Evolutionary conservation across 2,888 invertebrate genomes (phyloP).

Genomic region (Gnatocerus cornutus): DNA sequence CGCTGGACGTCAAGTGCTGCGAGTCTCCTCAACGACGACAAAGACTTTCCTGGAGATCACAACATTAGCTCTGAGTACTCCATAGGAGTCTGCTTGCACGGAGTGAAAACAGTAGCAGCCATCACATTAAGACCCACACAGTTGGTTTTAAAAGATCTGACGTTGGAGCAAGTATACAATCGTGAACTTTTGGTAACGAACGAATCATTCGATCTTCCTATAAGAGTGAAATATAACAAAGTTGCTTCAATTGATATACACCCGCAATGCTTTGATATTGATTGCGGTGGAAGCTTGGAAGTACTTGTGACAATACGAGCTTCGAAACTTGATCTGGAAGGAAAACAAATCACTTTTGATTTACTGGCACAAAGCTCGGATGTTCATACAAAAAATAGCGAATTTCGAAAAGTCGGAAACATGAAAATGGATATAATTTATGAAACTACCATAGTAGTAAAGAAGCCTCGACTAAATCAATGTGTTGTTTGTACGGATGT

Average conservation of each 20-base stretch:
- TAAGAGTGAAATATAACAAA: constrained; percentile 58
- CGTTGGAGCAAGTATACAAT: constrained; percentile 65
- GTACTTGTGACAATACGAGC: constrained; percentile 57
- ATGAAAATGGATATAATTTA: constrained; percentile 33
- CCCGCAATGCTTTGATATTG: constrained; percentile 53
- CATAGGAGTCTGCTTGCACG: constrained; percentile 75
- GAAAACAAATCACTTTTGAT: constrained; percentile 57
- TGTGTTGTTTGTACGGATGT: constrained; percentile 14
- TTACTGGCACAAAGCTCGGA: constrained; percentile 54
- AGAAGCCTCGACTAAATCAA: constrained; percentile 10
- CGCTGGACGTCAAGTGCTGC: not conserved
- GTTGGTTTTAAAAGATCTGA: constrained; percentile 71
- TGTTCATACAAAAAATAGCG: not conserved
- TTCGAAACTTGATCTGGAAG: constrained; percentile 55
- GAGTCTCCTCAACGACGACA: not conserved
- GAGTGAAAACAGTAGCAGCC: constrained; percentile 73
- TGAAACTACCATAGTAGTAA: constrained; percentile 24
- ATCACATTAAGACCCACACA: constrained; percentile 72
- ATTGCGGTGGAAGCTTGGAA: constrained; percentile 52
- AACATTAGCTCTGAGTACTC: constrained; percentile 50
- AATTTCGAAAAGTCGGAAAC: constrained; percentile 26
- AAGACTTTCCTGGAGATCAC: not conserved
- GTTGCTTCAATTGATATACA: constrained; percentile 61
- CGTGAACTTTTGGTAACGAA: constrained; percentile 58
- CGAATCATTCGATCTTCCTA: constrained; percentile 57